Conservation (phyloP, 2,888 invertebrate genomes). For the Himalopsyche japonica region DNA sequence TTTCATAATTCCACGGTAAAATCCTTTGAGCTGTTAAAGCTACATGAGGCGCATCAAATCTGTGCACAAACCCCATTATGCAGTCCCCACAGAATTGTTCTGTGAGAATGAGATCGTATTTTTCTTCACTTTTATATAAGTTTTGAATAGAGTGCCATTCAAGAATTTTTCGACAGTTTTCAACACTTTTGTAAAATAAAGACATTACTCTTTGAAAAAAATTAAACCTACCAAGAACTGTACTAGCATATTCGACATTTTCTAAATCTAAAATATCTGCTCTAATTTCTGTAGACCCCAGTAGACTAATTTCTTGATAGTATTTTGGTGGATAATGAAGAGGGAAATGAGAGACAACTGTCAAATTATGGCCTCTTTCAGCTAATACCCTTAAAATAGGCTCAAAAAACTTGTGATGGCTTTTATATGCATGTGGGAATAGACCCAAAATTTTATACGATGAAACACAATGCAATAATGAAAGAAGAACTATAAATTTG, state of each 20-base stretch:
- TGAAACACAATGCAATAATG: not conserved
- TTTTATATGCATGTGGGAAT: slow-evolving; percentile 56
- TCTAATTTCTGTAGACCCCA: slow-evolving; percentile 43
- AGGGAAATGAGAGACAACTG: slow-evolving; percentile 59
- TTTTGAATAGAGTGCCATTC: slow-evolving; percentile 42
- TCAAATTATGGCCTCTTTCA: slow-evolving; percentile 58
- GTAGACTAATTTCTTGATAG: slow-evolving; percentile 60
- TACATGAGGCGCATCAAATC: slow-evolving; percentile 45
- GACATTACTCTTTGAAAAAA: not conserved
- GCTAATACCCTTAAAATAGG: slow-evolving; percentile 57
- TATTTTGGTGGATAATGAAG: slow-evolving; percentile 54
- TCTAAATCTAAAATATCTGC: not conserved
- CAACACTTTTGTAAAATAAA: not conserved
- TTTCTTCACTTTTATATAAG: slow-evolving; percentile 6
- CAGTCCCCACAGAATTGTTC: slow-evolving; percentile 26
- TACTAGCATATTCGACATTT: not conserved
- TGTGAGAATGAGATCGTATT: slow-evolving; percentile 16
- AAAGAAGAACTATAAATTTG: too few species aligned
- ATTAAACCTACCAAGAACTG: not conserved
- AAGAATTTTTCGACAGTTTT: slow-evolving; percentile 43
- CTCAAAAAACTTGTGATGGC: slow-evolving; percentile 59
- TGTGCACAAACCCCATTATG: slow-evolving; percentile 14
- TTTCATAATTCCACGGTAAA: slow-evolving; percentile 47
- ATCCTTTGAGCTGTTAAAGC: slow-evolving; percentile 47
- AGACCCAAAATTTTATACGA: slow-evolving; percentile 59